Percentiles rank a stretch among this genome's conserved stretches.
Evolutionary conservation across 2,113 vertebrate species (phyloP).

Genomic region (Anhinga rufa): DNA sequence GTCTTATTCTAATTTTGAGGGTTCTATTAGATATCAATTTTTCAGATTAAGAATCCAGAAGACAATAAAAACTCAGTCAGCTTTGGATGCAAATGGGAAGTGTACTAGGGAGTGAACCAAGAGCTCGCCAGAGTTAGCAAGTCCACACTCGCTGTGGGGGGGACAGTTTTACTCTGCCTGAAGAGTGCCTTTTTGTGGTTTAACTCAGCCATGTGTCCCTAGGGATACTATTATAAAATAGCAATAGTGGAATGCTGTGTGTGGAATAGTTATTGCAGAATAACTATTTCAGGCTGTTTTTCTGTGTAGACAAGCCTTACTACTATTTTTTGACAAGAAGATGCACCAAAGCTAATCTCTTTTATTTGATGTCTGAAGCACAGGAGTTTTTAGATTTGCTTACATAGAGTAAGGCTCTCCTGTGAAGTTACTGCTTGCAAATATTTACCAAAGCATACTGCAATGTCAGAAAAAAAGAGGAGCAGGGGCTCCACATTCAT

Average conservation of each 20-base stretch:
- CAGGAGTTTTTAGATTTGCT: not conserved
- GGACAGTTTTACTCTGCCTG: constrained; percentile 47
- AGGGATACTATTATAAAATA: constrained; percentile 61
- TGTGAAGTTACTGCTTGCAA: not conserved
- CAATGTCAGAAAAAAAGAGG: not conserved
- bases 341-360: not conserved
- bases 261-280: constrained; percentile 52
- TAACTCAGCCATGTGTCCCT: constrained; percentile 46
- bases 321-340: not conserved
- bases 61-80: not conserved
- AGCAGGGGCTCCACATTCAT: not conserved
- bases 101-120: constrained; percentile 17
- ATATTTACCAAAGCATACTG: not conserved
- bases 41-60: constrained; percentile 9
- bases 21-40: not conserved
- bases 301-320: not conserved
- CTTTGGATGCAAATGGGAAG: constrained; percentile 17
- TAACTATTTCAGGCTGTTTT: constrained; percentile 54
- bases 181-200: constrained; percentile 63
- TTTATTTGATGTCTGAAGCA: not conserved
- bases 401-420: not conserved
- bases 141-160: constrained; percentile 57
- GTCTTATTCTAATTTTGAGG: not conserved
- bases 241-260: constrained; percentile 48
- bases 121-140: constrained; percentile 58